These are phyloP conservation scores for Pimpla rufipes DNA, from an alignment of 2,888 invertebrate genomes.

Conservation along the genomic window DNA sequence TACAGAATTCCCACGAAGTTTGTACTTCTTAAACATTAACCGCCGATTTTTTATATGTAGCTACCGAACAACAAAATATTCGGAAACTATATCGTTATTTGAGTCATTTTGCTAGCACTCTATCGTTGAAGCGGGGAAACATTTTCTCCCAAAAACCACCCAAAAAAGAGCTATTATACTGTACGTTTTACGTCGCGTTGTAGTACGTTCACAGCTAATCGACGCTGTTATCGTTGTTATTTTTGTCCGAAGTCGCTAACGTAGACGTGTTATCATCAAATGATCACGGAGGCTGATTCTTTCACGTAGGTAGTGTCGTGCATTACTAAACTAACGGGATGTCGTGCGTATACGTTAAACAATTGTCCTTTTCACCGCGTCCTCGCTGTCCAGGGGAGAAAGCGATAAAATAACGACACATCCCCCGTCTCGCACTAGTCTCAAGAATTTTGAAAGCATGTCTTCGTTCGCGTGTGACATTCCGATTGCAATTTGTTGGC, in stretches of 20 bases:
- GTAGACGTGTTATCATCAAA: slow-evolving; percentile 25
- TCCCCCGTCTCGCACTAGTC: slow-evolving; percentile 25
- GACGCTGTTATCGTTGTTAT: slow-evolving; percentile 36
- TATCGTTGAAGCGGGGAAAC: slow-evolving; percentile 6
- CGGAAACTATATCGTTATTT: slow-evolving; percentile 22
- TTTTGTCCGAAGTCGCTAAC: slow-evolving; percentile 40
- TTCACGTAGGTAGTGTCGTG: slow-evolving; percentile 18
- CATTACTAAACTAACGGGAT: slow-evolving; percentile 38
- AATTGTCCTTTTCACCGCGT: slow-evolving; percentile 8
- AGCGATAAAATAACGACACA: slow-evolving; percentile 1
- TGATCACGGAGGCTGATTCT: slow-evolving; percentile 25
- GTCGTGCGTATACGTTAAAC: slow-evolving; percentile 16
- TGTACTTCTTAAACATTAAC: slow-evolving; percentile 58
- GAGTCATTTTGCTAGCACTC: slow-evolving; percentile 17
- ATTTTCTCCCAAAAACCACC: background rate
- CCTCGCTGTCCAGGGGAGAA: slow-evolving; percentile 33
- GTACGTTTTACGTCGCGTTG: slow-evolving; percentile 33
- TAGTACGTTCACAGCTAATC: slow-evolving; percentile 22
- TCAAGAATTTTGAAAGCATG: slow-evolving; percentile 26
- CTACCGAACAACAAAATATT: slow-evolving; percentile 37
- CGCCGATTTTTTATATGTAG: slow-evolving; percentile 55
- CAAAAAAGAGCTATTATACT: slow-evolving; percentile 13
- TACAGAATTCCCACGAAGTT: slow-evolving; percentile 55
- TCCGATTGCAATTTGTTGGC: slow-evolving; percentile 43
- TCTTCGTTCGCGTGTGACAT: slow-evolving; percentile 45